Evolutionary conservation across 1,140 invertebrate species (phyloP).

Genomic region (Notospermus geniculatus): DNA sequence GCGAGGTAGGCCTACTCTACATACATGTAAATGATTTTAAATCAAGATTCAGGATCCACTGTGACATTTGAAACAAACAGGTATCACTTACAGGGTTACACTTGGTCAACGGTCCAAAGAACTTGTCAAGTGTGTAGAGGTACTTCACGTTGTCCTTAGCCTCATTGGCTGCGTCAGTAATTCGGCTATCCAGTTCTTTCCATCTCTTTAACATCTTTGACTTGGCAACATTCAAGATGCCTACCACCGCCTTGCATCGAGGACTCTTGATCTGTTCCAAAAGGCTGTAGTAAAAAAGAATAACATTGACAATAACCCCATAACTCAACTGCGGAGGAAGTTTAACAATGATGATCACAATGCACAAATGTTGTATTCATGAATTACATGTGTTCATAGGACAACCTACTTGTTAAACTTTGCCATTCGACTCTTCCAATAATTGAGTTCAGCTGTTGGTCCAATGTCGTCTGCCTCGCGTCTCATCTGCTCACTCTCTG

Average conservation of each 20-base stretch:
- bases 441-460: conserved; percentile 88
- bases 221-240: conserved; percentile 74
- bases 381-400: too few species aligned
- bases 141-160: conserved; percentile 95
- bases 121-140: conserved; percentile 90
- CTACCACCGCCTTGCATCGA: conserved; percentile 60
- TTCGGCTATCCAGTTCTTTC: conserved; percentile 65
- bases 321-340: too few species aligned
- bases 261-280: conserved; percentile 76
- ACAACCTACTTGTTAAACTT: conserved; percentile 71
- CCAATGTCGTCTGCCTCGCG: conserved; percentile 88
- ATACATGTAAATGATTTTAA: too few species aligned
- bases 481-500: conserved; percentile 69
- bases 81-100: conserved; percentile 77
- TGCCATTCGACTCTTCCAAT: conserved; percentile 91
- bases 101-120: conserved; percentile 88
- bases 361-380: too few species aligned
- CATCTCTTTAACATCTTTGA: conserved; percentile 80
- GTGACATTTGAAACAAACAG: too few species aligned
- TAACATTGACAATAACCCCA: too few species aligned
- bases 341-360: too few species aligned
- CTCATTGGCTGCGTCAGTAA: conserved; percentile 69
- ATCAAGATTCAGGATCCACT: too few species aligned
- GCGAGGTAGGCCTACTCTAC: too few species aligned
- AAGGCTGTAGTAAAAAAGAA: conserved; percentile 62